These are phyloP conservation scores for Diarsia dahlii DNA, from an alignment of 2,888 invertebrate genomes.

Conservation along the genomic window DNA sequence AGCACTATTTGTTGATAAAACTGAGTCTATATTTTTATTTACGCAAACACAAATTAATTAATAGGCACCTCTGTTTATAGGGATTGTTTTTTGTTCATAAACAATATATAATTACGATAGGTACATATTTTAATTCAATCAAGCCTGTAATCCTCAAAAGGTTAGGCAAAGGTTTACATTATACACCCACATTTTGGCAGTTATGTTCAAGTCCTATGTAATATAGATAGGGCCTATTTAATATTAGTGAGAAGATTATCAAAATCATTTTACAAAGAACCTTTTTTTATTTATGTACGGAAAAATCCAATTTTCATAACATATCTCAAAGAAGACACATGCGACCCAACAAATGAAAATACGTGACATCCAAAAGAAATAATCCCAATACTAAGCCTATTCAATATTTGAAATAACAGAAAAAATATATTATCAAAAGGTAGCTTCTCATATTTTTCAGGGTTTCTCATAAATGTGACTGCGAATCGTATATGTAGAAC, in stretches of 20 bases:
- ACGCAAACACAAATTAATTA: neutral
- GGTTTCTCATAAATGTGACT: slow-evolving; percentile 30
- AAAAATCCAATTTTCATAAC: slow-evolving; percentile 21
- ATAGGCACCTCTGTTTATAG: neutral
- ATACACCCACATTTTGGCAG: no score
- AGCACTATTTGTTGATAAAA: neutral
- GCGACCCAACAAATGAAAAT: slow-evolving; percentile 5
- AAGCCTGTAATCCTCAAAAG: no score
- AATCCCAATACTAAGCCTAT: slow-evolving; percentile 35
- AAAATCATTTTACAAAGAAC: neutral
- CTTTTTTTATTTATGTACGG: neutral
- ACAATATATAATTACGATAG: no score
- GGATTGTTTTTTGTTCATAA: no score
- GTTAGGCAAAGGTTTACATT: no score
- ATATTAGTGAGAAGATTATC: neutral
- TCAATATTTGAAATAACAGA: slow-evolving; percentile 31
- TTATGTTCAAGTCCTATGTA: no score
- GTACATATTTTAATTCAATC: no score
- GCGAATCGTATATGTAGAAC: slow-evolving; percentile 4
- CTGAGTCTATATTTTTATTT: neutral
- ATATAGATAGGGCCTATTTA: neutral
- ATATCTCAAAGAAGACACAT: neutral
- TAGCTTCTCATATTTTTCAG: slow-evolving; percentile 25
- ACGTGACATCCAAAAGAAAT: slow-evolving; percentile 22
- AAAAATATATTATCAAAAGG: slow-evolving; percentile 31